Conservation (phyloP, 1,140 invertebrate species). For the Mactra quadrangularis region DNA sequence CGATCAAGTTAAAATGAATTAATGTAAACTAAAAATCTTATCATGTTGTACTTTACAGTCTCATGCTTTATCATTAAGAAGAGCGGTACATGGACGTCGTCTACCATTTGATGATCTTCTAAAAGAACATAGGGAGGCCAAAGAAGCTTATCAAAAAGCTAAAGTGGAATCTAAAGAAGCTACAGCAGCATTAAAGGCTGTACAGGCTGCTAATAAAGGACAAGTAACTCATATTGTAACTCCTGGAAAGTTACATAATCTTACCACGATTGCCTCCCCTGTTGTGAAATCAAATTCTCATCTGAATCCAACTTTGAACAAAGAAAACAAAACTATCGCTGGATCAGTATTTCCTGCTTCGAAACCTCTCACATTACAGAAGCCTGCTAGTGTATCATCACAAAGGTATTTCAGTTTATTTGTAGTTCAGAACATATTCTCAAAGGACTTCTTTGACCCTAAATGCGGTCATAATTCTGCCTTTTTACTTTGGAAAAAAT, state of each 20-base stretch:
- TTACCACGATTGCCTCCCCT: constrained; percentile 28
- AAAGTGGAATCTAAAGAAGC: constrained; percentile 74
- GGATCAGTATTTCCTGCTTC: constrained; percentile 12
- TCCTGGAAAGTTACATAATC: constrained; percentile 18
- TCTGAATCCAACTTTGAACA: constrained; percentile 35
- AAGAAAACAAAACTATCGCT: constrained; percentile 35
- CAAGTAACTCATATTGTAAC: constrained; percentile 5
- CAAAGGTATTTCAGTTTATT: constrained; percentile 52
- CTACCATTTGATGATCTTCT: constrained; percentile 92
- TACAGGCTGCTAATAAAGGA: constrained; percentile 42
- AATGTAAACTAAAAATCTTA: too few relatives aligned
- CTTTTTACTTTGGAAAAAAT: too few relatives aligned
- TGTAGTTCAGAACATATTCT: too few relatives aligned
- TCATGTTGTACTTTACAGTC: constrained; percentile 85
- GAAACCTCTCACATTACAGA: constrained; percentile 22
- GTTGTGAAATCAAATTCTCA: constrained; percentile 32
- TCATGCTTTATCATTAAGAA: constrained; percentile 89
- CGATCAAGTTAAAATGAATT: too few relatives aligned
- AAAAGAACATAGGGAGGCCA: constrained; percentile 89
- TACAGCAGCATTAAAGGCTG: constrained; percentile 54
- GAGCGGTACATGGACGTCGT: constrained; percentile 89
- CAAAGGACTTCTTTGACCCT: too few relatives aligned
- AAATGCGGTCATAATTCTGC: too few relatives aligned
- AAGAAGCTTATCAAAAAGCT: constrained; percentile 79
- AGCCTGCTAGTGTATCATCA: constrained; percentile 20